Evolutionary conservation across 2,888 invertebrate species (phyloP), one percentile per base, ranked within the genome.

Genomic region (Tipula vernalis): DNA sequence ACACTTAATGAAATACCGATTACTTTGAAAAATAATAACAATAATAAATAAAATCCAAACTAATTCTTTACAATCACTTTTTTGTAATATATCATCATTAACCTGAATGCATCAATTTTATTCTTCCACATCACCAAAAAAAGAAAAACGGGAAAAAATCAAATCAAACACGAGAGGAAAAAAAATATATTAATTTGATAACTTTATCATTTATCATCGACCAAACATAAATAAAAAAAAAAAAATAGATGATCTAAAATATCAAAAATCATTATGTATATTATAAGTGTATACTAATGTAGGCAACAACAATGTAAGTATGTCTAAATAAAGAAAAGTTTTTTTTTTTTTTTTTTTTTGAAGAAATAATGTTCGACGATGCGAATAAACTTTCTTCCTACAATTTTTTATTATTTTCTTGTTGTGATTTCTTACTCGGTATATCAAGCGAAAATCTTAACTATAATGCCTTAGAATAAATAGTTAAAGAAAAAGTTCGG

Each of bases 91-190:
- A 71, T 71, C 71, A 71, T 71, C 71, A 71, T 71, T 71, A 71
- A 71, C 71, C 71, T 71, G 71, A 71, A 71, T 71, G 71, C 71
- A 71, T 71, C 71, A 71, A 71, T 71, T 71, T 71, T 71, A 71
- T 71, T 71, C 71, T 71, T 71, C 71, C 71, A 71, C 71, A 28
- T 71, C 71, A 28, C 5, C 13, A 71, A 28, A 2, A 28, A 15
- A 51, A 51, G 15, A 15, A 51, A 51, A 28, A 28, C 2, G 28
- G 28, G 2, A 28, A 18, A 71, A 71, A 28, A 71, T 71, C 71
- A 28, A 71, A 71, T 71, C 71, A 71, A 71, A 71, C 18, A 28
- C 71, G 28, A 71, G 10, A 28, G 71, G 71, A 71, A 28, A 71
- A 71, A 10, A 71, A 51, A 51, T 8, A 3, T 71, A 71, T 71